Conservation (phyloP, 2,888 invertebrate species). For the Drosophila gaucha region DNA sequence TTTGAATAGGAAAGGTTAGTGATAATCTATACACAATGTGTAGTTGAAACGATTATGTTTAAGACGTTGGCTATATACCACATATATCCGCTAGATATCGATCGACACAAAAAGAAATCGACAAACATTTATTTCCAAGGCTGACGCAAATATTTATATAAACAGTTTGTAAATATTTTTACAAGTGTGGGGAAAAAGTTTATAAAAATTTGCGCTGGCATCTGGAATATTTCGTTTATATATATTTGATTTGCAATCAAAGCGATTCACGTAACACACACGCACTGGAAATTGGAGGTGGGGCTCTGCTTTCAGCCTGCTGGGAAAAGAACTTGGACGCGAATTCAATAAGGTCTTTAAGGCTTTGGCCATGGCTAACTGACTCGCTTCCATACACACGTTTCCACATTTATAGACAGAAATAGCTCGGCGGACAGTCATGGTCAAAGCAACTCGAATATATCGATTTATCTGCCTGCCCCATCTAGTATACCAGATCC, state of each 20-base stretch:
- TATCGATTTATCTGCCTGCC: constrained; percentile 67
- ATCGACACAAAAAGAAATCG: constrained; percentile 7
- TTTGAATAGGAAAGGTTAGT: neutral
- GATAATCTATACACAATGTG: neutral
- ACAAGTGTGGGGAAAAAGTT: constrained; percentile 69
- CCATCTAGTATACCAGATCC: constrained; percentile 23
- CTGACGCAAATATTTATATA: constrained; percentile 71
- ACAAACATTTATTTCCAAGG: constrained; percentile 42
- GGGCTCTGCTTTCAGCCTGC: neutral
- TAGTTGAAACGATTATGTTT: neutral
- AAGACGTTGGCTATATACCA: neutral
- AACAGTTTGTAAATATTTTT: constrained; percentile 76
- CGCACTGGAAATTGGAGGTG: constrained; percentile 31
- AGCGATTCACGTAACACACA: constrained; percentile 49
- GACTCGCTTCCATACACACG: neutral
- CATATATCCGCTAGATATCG: neutral
- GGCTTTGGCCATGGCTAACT: constrained; percentile 30
- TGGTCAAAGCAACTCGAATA: constrained; percentile 72
- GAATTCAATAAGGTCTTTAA: constrained; percentile 56
- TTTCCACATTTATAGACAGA: constrained; percentile 17
- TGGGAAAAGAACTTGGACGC: constrained; percentile 19
- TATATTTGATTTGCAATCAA: constrained; percentile 76
- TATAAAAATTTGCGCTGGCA: constrained; percentile 71
- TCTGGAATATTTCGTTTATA: constrained; percentile 75
- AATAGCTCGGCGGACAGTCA: constrained; percentile 53